Evolutionary conservation across 2,888 invertebrate species (phyloP), one percentile per base, ranked within the genome.

Genomic region (Leistus spinibarbis): DNA sequence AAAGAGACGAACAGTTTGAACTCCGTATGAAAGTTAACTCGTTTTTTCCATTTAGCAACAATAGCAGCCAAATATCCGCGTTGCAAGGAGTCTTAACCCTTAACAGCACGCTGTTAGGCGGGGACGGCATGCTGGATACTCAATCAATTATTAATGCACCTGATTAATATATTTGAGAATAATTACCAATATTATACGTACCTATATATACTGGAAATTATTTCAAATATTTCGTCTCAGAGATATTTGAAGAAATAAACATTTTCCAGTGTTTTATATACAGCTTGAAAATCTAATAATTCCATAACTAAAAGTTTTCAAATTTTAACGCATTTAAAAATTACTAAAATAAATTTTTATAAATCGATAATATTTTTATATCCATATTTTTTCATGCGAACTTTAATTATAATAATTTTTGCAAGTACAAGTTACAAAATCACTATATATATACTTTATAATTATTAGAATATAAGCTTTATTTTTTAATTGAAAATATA

Each of bases 121-220:
- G 89, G 40, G 89, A 89, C 71, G 90, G 89, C 78, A 87, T 91
- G 69, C 84, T 92, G 76, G 93, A 93, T 83, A 90, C 92, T 2
- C 92, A 92, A 82, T 92, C 91, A 19, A 85, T 92, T 69, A 86
- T 92, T 64, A 92, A 92, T 80, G 76, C 74, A 19, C 77, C 76
- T 7, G 76, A 77, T 75, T 77, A 75, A 76, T 53, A 53, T 23
- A 23, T 53, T 20, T 53, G n/a, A 23, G 17, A 20, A 19, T 4
- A 60, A 19, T 19, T 22, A 60, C 60, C 60, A 16, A 17, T 60
- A 9, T 60, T 20, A 19, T 0, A 57, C 19, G 19, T 17, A 7
- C 10, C 17, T 17, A 54, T 54, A 16, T 3, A 3, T 54, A 54
- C 54, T 10, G 53, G 7, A 54, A 17, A 54, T 3, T 5, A 17